Conservation (phyloP, 2,113 vertebrate species). For the Lophotis ruficrista region DNA sequence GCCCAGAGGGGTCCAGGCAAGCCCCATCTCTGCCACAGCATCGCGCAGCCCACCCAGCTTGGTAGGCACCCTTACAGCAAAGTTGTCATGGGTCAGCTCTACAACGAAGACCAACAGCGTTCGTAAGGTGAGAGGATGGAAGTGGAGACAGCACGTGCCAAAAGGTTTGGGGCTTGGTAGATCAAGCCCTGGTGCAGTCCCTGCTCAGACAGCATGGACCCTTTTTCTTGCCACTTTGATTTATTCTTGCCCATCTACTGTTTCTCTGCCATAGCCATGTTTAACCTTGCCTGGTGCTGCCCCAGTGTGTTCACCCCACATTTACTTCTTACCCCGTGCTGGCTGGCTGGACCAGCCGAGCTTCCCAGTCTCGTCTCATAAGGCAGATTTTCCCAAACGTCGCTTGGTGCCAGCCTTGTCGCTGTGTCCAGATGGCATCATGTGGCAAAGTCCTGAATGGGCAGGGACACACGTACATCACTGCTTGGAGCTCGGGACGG, state of each 20-base stretch:
- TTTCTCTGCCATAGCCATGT: background rate
- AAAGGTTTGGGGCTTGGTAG: background rate
- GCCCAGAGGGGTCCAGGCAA: background rate
- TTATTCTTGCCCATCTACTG: background rate
- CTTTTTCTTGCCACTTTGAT: background rate
- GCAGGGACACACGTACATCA: rapidly evolving
- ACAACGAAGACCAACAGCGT: background rate
- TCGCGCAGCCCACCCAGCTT: background rate
- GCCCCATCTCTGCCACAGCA: background rate
- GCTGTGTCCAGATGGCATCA: rapidly evolving
- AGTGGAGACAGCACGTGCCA: background rate
- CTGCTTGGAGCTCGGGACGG: background rate
- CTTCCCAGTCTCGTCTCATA: rapidly evolving
- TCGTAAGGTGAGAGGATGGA: background rate
- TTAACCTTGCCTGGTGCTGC: background rate
- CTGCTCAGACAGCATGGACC: background rate
- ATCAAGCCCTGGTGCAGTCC: background rate
- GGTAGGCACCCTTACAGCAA: rapidly evolving
- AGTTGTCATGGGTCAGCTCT: background rate
- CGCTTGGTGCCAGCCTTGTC: background rate
- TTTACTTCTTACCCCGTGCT: rapidly evolving
- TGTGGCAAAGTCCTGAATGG: rapidly evolving
- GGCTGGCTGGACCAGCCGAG: background rate
- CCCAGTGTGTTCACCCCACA: background rate
- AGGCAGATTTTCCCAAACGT: rapidly evolving